Evolutionary conservation across 2,888 invertebrate species (phyloP).

Genomic region (Caradrina kadenii): DNA sequence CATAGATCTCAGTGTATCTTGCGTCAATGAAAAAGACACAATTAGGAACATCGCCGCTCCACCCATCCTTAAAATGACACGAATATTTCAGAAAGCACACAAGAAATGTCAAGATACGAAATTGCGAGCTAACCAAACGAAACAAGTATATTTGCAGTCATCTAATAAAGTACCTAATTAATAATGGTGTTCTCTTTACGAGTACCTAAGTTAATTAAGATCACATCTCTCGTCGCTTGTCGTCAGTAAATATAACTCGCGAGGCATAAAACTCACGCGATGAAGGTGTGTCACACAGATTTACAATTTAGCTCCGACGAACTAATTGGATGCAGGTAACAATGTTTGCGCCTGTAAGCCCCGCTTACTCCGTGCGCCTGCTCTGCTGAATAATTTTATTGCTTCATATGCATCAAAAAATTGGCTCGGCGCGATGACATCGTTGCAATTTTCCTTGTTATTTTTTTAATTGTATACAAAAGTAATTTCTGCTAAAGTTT

Average conservation of each 20-base stretch:
- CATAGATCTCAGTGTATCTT: background rate
- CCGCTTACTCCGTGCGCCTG: conserved; percentile 54
- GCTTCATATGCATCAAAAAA: conserved; percentile 70
- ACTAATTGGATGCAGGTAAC: conserved; percentile 83
- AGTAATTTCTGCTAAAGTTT: conserved; percentile 21
- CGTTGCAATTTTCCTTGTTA: conserved; percentile 21
- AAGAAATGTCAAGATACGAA: conserved; percentile 28
- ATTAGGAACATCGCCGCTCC: background rate
- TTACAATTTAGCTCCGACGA: conserved; percentile 76
- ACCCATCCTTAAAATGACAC: conserved; percentile 7
- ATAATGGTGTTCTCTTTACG: conserved; percentile 40
- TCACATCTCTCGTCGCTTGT: conserved; percentile 23
- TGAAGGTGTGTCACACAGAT: conserved; percentile 67
- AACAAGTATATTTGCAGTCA: conserved; percentile 47
- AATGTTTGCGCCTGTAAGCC: conserved; percentile 73
- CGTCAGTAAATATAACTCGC: conserved; percentile 36
- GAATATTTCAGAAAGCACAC: conserved; percentile 1
- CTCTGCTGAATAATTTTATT: conserved; percentile 69
- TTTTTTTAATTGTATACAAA: conserved; percentile 37
- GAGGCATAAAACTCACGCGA: conserved; percentile 44
- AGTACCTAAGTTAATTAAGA: conserved; percentile 49
- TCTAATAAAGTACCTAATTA: conserved; percentile 54
- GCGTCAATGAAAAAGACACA: background rate
- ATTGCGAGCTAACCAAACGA: conserved; percentile 28
- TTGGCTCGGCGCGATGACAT: conserved; percentile 28